Conservation (phyloP, 2,797 vertebrate genomes). For the Hylomyscus alleni region DNA sequence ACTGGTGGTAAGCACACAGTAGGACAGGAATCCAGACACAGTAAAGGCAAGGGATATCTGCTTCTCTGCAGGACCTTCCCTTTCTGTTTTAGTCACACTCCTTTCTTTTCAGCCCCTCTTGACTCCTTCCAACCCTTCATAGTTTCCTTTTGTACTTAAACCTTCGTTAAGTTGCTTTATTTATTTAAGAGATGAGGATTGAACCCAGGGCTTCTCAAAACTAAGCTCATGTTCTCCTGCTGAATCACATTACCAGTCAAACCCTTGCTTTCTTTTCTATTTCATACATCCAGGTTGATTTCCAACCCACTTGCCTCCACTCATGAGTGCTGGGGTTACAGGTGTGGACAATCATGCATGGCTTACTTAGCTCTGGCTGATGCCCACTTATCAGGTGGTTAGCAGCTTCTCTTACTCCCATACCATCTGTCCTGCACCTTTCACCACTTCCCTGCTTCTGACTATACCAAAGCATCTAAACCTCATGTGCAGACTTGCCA, state of each 20-base stretch:
- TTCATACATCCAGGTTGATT: background rate
- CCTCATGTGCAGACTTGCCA: background rate
- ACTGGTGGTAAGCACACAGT: background rate
- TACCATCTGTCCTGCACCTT: background rate
- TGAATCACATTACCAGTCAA: background rate
- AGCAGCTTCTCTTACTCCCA: background rate
- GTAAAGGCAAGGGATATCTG: background rate
- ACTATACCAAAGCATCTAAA: conserved; percentile 22
- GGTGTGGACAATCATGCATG: background rate
- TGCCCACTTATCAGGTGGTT: background rate
- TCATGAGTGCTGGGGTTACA: too few relatives aligned
- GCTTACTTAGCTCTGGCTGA: background rate
- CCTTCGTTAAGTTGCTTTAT: background rate
- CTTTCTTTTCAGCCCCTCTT: background rate
- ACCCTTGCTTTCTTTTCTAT: background rate
- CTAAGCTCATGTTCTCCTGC: background rate
- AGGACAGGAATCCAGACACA: background rate
- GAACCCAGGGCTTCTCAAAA: background rate
- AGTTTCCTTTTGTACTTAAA: background rate
- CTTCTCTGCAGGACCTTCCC: background rate
- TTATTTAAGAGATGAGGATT: background rate
- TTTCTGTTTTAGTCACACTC: background rate
- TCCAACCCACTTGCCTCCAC: background rate
- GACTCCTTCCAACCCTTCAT: background rate
- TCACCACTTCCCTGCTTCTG: background rate